These are phyloP conservation scores for Thryonomys swinderianus DNA, from an alignment of 2,113 vertebrate species.

Conservation along the genomic window DNA sequence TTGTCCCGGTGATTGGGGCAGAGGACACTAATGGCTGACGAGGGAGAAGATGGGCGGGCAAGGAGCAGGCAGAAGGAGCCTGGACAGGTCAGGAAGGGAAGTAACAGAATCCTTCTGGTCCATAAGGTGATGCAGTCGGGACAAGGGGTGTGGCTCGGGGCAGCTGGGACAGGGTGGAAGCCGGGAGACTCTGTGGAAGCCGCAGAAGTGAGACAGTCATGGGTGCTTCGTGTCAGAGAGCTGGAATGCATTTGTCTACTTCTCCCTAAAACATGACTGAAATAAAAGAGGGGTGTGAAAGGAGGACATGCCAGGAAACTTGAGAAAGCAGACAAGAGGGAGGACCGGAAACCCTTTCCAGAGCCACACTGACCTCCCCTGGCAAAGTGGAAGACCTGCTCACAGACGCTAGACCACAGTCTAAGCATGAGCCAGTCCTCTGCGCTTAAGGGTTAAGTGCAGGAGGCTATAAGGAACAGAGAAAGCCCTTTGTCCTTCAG, in stretches of 20 bases:
- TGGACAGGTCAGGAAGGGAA: background rate
- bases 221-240: background rate
- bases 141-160: background rate
- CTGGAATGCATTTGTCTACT: background rate
- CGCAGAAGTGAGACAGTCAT: background rate
- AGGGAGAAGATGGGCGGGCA: background rate
- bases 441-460: background rate
- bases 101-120: background rate
- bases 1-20: background rate
- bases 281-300: background rate
- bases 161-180: background rate
- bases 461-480: background rate
- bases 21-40: background rate
- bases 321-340: constrained; percentile 3
- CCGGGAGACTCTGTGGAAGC: background rate
- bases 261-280: background rate
- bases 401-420: background rate
- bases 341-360: constrained; percentile 5
- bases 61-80: background rate
- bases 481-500: too few species aligned
- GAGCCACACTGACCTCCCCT: background rate
- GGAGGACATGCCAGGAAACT: constrained; percentile 10
- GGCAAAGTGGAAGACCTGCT: background rate
- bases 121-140: background rate
- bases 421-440: background rate